Evolutionary conservation across 2,888 invertebrate species (phyloP), one percentile per base, ranked within the genome.

Genomic region (Muscina levida): DNA sequence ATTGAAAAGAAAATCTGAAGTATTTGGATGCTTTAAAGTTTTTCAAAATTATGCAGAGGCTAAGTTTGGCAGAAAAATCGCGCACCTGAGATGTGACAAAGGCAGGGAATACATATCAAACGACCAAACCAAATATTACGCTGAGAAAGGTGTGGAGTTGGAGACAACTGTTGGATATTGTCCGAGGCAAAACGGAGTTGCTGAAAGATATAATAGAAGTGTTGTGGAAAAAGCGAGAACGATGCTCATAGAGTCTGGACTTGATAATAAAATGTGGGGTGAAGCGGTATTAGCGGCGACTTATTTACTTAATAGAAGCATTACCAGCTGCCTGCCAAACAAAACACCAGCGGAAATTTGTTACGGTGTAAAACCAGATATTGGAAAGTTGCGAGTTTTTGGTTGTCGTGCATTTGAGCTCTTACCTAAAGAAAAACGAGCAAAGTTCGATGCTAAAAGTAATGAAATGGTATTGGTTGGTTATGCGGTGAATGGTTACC

Each of bases 351-450:
- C 78, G 6, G 82, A 83, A 53, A 3, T 77, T n/a, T 82, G 83
- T 75, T 80, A 74, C 39, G 72, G 70, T 19, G 24, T 42, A 8
- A 72, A 77, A 24, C 73, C 82, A 13, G 53, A 82, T 31, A 37
- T 73, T 15, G 42, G 57, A 6, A 84, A 83, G 59, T 46, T 83
- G 8, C 37, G 83, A 70, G 76, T 82, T 15, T 85, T 84, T 72
- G 84, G 84, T 0, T 75, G 84, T 37, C 72, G 67, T 10, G 84
- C 83, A 4, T 84, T 80, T 68, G 75, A 72, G 1, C 78, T 82
- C 8, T n/a, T 82, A 2, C 82, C 82, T 15, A 83, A 82, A 83
- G 83, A 5, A 76, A 84, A 26, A 72, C 82, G 62, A 13, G 76
- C 1, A 70, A 86, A 74, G 57, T 53, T 82, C 13, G 67, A 75